These are phyloP conservation scores for Climacteris rufus DNA, from an alignment of 2,113 vertebrate genomes.

Conservation along the genomic window DNA sequence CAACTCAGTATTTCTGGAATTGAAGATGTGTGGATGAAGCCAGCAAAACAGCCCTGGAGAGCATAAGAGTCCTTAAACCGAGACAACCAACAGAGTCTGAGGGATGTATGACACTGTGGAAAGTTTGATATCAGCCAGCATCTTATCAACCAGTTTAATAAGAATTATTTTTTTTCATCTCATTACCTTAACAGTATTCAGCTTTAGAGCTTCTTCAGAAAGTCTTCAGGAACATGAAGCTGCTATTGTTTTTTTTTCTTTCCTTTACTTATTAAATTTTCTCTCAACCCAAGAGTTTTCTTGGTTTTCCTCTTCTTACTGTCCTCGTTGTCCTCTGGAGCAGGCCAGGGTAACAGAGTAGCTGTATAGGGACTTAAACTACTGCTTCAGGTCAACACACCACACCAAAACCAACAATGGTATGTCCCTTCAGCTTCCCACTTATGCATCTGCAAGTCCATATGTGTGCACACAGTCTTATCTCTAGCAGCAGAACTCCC, in stretches of 20 bases:
- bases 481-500: background rate
- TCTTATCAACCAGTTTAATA: background rate
- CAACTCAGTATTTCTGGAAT: background rate
- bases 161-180: background rate
- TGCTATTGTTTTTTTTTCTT: background rate
- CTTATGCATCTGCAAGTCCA: background rate
- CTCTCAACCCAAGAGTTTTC: background rate
- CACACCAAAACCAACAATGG: background rate
- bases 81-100: background rate
- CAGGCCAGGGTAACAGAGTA: rapidly evolving
- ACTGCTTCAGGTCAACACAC: background rate
- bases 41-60: background rate
- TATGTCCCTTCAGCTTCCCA: background rate
- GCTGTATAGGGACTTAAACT: background rate
- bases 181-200: background rate
- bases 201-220: background rate
- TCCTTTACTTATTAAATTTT: background rate
- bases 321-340: background rate
- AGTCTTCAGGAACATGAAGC: background rate
- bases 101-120: background rate
- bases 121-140: background rate
- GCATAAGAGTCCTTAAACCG: background rate
- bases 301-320: background rate
- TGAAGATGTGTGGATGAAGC: background rate
- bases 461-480: background rate